Evolutionary conservation across 2,113 vertebrate genomes (phyloP).

Genomic region (Typhlomys cinereus): DNA sequence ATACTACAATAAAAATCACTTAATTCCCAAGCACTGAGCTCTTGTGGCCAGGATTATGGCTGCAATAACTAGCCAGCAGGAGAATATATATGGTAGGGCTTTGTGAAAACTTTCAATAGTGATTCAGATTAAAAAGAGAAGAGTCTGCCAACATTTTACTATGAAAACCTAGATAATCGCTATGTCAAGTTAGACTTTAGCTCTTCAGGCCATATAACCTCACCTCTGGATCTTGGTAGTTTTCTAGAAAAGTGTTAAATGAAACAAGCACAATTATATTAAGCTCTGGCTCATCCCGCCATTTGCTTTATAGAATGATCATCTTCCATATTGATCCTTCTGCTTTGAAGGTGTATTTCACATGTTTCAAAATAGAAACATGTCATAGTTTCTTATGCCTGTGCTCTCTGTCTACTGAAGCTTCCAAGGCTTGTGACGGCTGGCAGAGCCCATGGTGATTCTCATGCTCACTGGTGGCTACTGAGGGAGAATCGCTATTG

Average conservation of each 20-base stretch:
- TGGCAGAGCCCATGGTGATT: not conserved
- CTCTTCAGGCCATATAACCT: not conserved
- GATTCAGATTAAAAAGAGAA: not conserved
- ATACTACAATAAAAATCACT: not conserved
- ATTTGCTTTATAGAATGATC: not conserved
- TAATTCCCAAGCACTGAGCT: not conserved
- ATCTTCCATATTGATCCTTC: not conserved
- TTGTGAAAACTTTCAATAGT: not conserved
- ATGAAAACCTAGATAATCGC: not conserved
- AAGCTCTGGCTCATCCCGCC: not conserved
- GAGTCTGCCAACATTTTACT: not conserved
- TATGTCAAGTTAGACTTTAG: not conserved
- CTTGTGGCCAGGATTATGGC: not conserved
- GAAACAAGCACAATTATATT: not conserved
- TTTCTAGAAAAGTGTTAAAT: not conserved
- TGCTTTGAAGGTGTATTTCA: not conserved
- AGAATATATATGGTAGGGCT: not conserved
- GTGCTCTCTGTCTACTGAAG: not conserved
- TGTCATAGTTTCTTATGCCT: not conserved
- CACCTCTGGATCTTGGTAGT: not conserved
- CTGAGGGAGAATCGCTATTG: no score
- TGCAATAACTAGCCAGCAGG: not conserved
- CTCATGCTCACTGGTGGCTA: no score
- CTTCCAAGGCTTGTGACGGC: not conserved
- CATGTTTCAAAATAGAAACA: not conserved